Conservation (phyloP, 2,113 vertebrate genomes). For the Corydoras sp. region DNA sequence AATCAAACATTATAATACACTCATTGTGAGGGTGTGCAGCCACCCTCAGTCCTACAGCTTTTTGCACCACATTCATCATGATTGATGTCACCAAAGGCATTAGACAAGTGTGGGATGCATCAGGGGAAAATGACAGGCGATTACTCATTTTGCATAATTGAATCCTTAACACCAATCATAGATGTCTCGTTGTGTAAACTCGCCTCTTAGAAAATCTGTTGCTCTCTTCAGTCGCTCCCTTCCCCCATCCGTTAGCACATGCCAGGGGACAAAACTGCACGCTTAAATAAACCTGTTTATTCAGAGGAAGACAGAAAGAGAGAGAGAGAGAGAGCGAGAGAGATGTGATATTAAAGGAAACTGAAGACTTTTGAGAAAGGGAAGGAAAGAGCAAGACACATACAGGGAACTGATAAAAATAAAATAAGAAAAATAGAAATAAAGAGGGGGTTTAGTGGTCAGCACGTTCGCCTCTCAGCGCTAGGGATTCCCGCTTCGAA, state of each 20-base stretch:
- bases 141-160: constrained; percentile 74
- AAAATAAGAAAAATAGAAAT: not conserved
- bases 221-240: constrained; percentile 54
- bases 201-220: constrained; percentile 48
- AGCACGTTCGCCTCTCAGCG: too few relatives aligned
- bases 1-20: constrained; percentile 21
- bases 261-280: constrained; percentile 61
- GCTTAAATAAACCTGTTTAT: constrained; percentile 69
- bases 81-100: constrained; percentile 68
- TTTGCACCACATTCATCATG: constrained; percentile 32
- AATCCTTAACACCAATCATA: constrained; percentile 70
- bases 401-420: not conserved
- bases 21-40: too few relatives aligned
- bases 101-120: constrained; percentile 65
- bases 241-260: constrained; percentile 51
- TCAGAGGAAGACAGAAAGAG: constrained; percentile 48
- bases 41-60: not conserved
- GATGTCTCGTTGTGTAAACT: constrained; percentile 34
- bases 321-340: not conserved
- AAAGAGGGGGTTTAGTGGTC: not conserved
- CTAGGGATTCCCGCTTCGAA: too few relatives aligned
- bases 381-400: not conserved
- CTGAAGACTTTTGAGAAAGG: not conserved
- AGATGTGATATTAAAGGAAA: not conserved
- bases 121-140: constrained; percentile 66